Base-by-base conservation (phyloP, 2,888 invertebrate genomes). In the Acleris sparsana region DNA sequence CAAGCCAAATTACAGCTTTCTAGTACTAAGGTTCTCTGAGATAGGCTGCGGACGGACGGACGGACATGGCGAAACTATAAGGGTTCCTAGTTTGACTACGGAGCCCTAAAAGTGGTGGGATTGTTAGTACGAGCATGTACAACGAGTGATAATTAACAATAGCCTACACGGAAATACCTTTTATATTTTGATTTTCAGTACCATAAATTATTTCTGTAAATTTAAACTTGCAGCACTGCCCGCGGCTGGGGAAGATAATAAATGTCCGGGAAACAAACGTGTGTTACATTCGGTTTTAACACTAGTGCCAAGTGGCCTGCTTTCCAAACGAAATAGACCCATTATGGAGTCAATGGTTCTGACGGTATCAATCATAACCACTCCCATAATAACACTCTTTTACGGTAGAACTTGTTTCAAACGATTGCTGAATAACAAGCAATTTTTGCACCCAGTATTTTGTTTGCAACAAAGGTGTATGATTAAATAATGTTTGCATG, bases 401-500 rank as follows among this genome's bases (percentile, higher is more conserved):
- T 53, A 25, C 25, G 9, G 33, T 33, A 33, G 9, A 78, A 79
- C 72, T 76, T 74, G 71, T 74, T 74, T 71, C 69, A 57, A 73
- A 13, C 39, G 78, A 82, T 80, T 82, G 62, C 74, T 83, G 83
- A 84, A 82, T 80, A 78, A 80, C 74, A 71, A 76, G 79, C 83
- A 82, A 84, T 84, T 81, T 79, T 80, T 75, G 76, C 70, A 69
- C 62, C 64, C 75, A 75, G 76, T 75, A 74, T 75, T 74, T 68
- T 65, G 70, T 71, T 56, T 64, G 62, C 77, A 75, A 83, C 83
- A 83, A 81, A 79, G 79, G 76, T 83, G 78, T 82, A 79, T 79
- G 80, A 80, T 81, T 79, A 80, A 84, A 85, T 85, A 83, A 84
- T 81, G 80, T 82, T 82, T 76, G 78, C 79, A 84, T 80, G 82